phyloP scores from a whole-genome alignment of 2,797 vertebrate species.

The Etheostoma perlongum region DNA sequence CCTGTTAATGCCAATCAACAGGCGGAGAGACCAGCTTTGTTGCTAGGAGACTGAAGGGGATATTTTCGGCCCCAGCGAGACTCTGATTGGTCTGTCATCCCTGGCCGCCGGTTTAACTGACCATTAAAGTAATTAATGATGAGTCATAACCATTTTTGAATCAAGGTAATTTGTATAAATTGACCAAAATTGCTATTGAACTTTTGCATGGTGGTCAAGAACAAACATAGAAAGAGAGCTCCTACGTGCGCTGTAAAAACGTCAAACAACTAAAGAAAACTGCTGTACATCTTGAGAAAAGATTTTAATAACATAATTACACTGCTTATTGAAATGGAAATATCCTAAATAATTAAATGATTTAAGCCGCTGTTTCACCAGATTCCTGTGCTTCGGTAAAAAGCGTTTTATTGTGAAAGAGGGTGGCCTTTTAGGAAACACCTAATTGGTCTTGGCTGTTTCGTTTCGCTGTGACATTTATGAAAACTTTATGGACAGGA shows the following conservation, averaged over 20 bases:
- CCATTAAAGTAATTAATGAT: constrained; percentile 25
- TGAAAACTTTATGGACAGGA: constrained; percentile 80
- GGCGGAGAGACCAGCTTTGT: constrained; percentile 49
- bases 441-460: constrained; percentile 68
- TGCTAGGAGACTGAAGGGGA: constrained; percentile 72
- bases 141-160: constrained; percentile 13
- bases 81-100: constrained; percentile 45
- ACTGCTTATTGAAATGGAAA: constrained; percentile 14
- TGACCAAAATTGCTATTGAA: background rate
- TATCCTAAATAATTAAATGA: background rate
- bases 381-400: constrained; percentile 12
- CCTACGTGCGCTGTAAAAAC: background rate
- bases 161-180: constrained; percentile 1
- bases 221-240: background rate
- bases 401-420: constrained; percentile 34
- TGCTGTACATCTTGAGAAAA: background rate
- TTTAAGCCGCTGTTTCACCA: background rate
- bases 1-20: constrained; percentile 66
- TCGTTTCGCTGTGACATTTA: constrained; percentile 77
- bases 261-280: background rate
- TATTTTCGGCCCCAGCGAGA: constrained; percentile 34
- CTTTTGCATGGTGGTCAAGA: background rate
- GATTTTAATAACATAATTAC: background rate
- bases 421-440: constrained; percentile 66
- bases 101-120: constrained; percentile 34